Conservation (phyloP, 1,140 invertebrate genomes). For the Drosophila murphyi region DNA sequence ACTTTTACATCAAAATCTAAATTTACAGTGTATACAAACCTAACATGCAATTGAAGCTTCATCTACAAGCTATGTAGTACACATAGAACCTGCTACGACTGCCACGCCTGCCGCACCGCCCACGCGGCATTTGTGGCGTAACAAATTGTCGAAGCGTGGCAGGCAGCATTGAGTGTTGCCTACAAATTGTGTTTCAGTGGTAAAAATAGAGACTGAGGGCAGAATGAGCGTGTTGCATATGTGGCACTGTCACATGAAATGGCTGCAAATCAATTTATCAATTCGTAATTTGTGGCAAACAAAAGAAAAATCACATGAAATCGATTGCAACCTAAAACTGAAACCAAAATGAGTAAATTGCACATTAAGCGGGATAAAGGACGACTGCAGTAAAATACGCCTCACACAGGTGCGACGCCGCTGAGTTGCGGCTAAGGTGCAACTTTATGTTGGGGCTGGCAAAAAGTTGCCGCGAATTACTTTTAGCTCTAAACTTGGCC, state of each 20-base stretch:
- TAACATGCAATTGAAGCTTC: neutral
- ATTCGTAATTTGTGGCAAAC: slow-evolving; percentile 70
- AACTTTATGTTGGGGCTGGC: slow-evolving; percentile 29
- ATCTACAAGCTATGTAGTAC: neutral
- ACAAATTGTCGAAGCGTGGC: slow-evolving; percentile 70
- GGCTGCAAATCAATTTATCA: slow-evolving; percentile 76
- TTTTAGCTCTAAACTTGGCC: slow-evolving; percentile 75
- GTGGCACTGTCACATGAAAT: slow-evolving; percentile 20
- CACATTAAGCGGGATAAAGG: slow-evolving; percentile 1
- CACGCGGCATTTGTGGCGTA: slow-evolving; percentile 48
- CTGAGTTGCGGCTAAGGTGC: slow-evolving; percentile 27
- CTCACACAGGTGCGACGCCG: slow-evolving; percentile 37
- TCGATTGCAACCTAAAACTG: slow-evolving; percentile 54
- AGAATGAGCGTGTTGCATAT: neutral
- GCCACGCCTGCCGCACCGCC: slow-evolving; percentile 2
- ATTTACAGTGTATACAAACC: slow-evolving; percentile 11
- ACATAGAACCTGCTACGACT: too few relatives aligned
- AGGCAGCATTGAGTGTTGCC: slow-evolving; percentile 70
- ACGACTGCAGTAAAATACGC: slow-evolving; percentile 38
- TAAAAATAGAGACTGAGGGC: neutral
- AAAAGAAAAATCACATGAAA: slow-evolving; percentile 74
- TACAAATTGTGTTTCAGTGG: slow-evolving; percentile 45
- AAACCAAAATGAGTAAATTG: slow-evolving; percentile 30
- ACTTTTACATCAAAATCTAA: too few relatives aligned
- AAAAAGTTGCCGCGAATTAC: slow-evolving; percentile 48